phyloP scores from a whole-genome alignment of 2,113 vertebrate genomes.

The Canis aureus region DNA sequence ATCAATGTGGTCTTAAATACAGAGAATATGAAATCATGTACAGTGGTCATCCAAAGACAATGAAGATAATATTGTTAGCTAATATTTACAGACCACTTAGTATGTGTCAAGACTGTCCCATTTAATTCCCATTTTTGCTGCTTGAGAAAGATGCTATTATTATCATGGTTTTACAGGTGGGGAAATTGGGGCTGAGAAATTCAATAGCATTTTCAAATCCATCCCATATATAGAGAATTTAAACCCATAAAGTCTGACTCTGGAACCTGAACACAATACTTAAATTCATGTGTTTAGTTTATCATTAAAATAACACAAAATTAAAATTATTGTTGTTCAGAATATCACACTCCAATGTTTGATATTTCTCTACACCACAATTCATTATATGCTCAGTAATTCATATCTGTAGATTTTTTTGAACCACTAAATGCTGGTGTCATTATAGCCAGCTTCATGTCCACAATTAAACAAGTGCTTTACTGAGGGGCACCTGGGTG shows the following conservation, averaged over 20 bases:
- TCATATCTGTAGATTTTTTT: not conserved
- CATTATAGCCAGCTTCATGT: not conserved
- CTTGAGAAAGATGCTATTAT: not conserved
- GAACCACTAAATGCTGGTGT: not conserved
- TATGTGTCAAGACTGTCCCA: not conserved
- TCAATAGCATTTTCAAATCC: not conserved
- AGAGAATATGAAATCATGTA: not conserved
- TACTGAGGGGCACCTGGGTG: not conserved
- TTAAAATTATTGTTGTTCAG: not conserved
- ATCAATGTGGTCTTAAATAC: not conserved
- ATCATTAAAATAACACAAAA: not conserved
- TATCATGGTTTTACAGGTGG: not conserved
- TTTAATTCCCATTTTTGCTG: not conserved
- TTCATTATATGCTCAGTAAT: not conserved
- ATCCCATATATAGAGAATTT: not conserved
- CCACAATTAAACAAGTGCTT: not conserved
- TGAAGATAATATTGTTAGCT: not conserved
- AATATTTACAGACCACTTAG: not conserved
- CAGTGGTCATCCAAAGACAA: not conserved
- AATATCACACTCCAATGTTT: not conserved
- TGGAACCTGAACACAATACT: not conserved
- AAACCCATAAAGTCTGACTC: not conserved
- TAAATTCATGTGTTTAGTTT: not conserved
- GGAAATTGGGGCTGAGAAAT: not conserved
- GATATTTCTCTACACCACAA: not conserved